phyloP scores from a whole-genome alignment of 2,113 vertebrate species.

The Scophthalmus maximus region DNA sequence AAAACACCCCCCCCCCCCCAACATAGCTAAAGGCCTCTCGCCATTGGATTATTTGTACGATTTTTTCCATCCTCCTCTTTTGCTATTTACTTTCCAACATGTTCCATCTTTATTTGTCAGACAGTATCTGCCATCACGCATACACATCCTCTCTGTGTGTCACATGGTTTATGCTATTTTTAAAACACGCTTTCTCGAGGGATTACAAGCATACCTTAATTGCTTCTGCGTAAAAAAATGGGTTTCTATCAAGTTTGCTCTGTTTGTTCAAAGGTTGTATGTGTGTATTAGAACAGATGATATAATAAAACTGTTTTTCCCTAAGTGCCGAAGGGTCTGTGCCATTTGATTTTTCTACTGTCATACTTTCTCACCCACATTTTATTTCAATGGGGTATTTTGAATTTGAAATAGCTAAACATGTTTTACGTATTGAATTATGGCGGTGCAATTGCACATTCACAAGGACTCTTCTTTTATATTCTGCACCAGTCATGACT shows the following conservation, averaged over 20 bases:
- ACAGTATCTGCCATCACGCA: slow-evolving; percentile 13
- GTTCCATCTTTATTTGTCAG: slow-evolving; percentile 42
- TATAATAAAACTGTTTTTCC: background rate
- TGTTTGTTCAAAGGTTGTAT: background rate
- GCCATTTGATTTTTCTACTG: background rate
- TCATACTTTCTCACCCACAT: background rate
- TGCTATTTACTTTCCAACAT: slow-evolving; percentile 16
- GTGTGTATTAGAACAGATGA: background rate
- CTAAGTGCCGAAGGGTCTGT: background rate
- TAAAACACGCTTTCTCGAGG: background rate
- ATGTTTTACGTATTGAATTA: no score
- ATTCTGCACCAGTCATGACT: background rate
- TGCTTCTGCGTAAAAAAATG: background rate
- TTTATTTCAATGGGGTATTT: background rate
- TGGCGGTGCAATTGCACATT: no score
- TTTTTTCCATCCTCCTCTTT: slow-evolving; percentile 21
- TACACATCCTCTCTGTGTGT: slow-evolving; percentile 10
- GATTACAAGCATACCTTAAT: slow-evolving; percentile 3
- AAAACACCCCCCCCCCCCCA: background rate
- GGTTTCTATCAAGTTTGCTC: background rate
- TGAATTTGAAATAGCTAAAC: background rate
- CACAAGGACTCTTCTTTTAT: no score
- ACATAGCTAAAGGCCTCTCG: background rate
- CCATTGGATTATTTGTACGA: slow-evolving; percentile 5
- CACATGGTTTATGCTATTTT: slow-evolving; percentile 20